Conservation (phyloP, 2,113 vertebrate genomes). For the Oreochromis aureus region DNA sequence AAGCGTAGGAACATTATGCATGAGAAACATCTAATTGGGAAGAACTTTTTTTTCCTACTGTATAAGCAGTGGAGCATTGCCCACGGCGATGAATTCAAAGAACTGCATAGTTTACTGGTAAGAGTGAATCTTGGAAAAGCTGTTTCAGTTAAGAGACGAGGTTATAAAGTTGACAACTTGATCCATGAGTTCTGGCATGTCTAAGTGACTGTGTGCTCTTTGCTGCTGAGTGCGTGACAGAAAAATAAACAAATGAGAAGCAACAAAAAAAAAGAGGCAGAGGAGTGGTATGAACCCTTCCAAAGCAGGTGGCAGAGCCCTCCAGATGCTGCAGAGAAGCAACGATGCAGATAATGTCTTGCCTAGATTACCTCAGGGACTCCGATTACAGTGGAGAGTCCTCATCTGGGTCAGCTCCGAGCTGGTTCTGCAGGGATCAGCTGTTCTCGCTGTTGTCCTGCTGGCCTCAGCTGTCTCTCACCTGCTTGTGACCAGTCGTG, state of each 20-base stretch:
- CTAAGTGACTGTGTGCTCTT: conserved; percentile 2
- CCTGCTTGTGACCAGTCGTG: conserved; percentile 43
- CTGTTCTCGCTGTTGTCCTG: conserved; percentile 32
- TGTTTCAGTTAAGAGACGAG: not conserved
- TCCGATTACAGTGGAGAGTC: conserved; percentile 44
- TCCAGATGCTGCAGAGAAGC: conserved; percentile 59
- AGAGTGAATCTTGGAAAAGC: not conserved
- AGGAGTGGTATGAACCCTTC: conserved; percentile 15
- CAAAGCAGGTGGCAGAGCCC: conserved; percentile 55
- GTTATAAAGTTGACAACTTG: not conserved
- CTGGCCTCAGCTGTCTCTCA: conserved; percentile 66
- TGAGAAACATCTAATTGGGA: not conserved
- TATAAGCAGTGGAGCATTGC: not conserved
- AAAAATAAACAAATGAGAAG: conserved; percentile 24
- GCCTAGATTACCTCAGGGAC: conserved; percentile 64
- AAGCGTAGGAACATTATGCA: not conserved
- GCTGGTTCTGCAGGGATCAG: conserved; percentile 56
- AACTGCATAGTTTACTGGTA: not conserved
- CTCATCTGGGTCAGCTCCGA: conserved; percentile 57
- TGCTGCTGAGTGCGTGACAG: not conserved
- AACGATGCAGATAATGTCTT: conserved; percentile 61
- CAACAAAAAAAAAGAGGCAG: conserved; percentile 25
- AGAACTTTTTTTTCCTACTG: not conserved
- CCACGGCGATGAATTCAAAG: not conserved
- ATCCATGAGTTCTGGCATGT: not conserved